Evolutionary conservation across 2,888 invertebrate species (phyloP), one percentile per base, ranked within the genome.

Genomic region (Diarsia dahlii): DNA sequence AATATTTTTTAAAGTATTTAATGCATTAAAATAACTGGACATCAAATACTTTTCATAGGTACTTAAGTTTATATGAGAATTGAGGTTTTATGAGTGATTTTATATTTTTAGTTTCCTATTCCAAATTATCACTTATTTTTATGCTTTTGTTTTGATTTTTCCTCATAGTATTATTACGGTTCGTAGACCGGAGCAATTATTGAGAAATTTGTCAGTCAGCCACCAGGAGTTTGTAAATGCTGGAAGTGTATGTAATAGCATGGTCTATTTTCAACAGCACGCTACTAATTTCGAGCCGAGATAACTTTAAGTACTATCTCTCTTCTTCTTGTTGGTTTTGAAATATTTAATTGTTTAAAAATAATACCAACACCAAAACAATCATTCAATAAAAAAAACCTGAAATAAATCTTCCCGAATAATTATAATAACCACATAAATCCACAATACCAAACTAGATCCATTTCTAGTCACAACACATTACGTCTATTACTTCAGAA

Each of bases 21-120:
- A 76, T 80, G 45, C 68, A 69, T 64, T 70, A n/a, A 80, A 78
- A 80, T 85, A 77, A 64, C 71, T 58, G n/a, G 46, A 69, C 62
- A 74, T 81, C 50, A 63, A 74, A 73, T 64, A 71, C 28, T 10
- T 76, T 60, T 82, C 50, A 34, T 72, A 62, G 62, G n/a, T 67
- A 56, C 65, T 58, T 72, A 46, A 50, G 45, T 48, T 68, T 63
- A 34, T 39, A 66, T 58, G 58, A 45, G 23, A 78, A 52, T 60
- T 10, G 50, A 8, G 48, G 15, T 78, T 71, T 73, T 34, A 84
- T 58, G 28, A 62, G 13, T 58, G n/a, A 67, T 64, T 80, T 84
- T 62, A 65, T 62, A 20, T 56, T 63, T 45, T 10, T 18, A 34
- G 58, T 54, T 58, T 65, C 3, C 28, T 45, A 58, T 66, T 20